Evolutionary conservation across 2,888 invertebrate genomes (phyloP), one percentile per base, ranked within the genome.

Genomic region (Machimus rusticus): DNA sequence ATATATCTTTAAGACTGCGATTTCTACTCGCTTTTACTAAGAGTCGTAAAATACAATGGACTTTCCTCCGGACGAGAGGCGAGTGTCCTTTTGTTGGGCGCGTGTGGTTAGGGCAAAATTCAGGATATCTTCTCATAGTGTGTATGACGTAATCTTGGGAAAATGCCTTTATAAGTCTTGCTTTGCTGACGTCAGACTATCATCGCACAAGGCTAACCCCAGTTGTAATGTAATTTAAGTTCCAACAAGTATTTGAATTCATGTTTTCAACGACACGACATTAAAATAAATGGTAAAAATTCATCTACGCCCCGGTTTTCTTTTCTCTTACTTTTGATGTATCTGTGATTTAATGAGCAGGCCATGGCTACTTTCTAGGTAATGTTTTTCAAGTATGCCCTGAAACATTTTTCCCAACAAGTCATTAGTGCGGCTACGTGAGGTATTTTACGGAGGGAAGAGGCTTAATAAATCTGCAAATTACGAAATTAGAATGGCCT

Each of bases 91-190:
- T 46, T 78, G 74, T 74, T 14, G 43, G 43, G 78, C 12, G 1
- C n/a, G 23, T 34, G 77, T 39, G 19, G 78, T 78, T 78, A 43
- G 9, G 78, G 43, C 5, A 43, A 31, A 78, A 78, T 43, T 43
- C 39, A 39, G 43, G 14, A 78, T 43, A 43, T 39, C 23, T 43
- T 37, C n/a, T 78, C 43, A 23, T 43, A 74, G 43, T 74, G 39
- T 74, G 14, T 66, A 85, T 85, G 85, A 66, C 85, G 85, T 85
- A 85, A 85, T 85, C 85, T 39, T 39, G 43, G 43, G 85, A 85
- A 85, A 85, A 85, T 85, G 74, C 74, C 39, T 74, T 74, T 74
- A 74, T 85, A 85, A 85, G 39, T 66, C 43, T 66, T 37, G 46
- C 74, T 85, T 12, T 43, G 46, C 37, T 85, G 85, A 85, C 85